A percentile compares a stretch with the other conserved stretches of the same genome.
Conservation (phyloP, 2,797 vertebrate species). For the Rhinella marina region DNA sequence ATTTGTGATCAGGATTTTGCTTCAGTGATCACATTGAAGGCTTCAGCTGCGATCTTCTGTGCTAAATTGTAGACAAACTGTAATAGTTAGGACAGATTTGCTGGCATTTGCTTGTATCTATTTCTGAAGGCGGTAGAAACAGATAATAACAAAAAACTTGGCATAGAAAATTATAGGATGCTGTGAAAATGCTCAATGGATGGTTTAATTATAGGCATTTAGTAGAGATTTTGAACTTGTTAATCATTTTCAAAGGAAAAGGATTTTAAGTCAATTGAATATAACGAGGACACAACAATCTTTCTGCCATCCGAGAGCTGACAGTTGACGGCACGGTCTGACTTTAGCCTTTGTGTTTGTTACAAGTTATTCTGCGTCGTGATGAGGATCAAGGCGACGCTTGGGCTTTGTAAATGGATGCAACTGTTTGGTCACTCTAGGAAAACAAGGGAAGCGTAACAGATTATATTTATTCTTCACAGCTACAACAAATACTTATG, state of each 20-base stretch:
- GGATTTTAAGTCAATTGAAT: slow-evolving; percentile 52
- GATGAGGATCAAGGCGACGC: neutral
- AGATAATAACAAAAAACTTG: slow-evolving; percentile 57
- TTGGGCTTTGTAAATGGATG: neutral
- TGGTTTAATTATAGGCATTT: slow-evolving; percentile 61
- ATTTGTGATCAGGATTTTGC: slow-evolving; percentile 31
- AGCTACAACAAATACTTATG: neutral
- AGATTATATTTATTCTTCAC: neutral
- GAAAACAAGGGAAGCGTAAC: neutral
- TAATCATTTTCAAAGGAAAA: slow-evolving; percentile 59
- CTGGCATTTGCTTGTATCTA: slow-evolving; percentile 60
- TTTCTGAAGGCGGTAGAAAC: slow-evolving; percentile 60
- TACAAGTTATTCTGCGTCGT: neutral
- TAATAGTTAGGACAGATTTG: slow-evolving; percentile 54
- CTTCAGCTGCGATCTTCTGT: slow-evolving; percentile 51
- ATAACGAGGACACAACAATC: slow-evolving; percentile 27
- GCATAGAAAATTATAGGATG: slow-evolving; percentile 59
- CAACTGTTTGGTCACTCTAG: neutral
- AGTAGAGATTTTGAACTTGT: slow-evolving; percentile 56
- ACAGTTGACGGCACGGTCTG: neutral
- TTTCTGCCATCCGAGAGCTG: neutral
- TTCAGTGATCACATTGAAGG: slow-evolving; percentile 50
- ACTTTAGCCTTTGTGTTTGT: neutral
- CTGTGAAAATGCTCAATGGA: slow-evolving; percentile 54
- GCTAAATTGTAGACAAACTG: slow-evolving; percentile 54